Evolutionary conservation across 2,113 vertebrate species (phyloP).

Genomic region (Hystrix cristata): DNA sequence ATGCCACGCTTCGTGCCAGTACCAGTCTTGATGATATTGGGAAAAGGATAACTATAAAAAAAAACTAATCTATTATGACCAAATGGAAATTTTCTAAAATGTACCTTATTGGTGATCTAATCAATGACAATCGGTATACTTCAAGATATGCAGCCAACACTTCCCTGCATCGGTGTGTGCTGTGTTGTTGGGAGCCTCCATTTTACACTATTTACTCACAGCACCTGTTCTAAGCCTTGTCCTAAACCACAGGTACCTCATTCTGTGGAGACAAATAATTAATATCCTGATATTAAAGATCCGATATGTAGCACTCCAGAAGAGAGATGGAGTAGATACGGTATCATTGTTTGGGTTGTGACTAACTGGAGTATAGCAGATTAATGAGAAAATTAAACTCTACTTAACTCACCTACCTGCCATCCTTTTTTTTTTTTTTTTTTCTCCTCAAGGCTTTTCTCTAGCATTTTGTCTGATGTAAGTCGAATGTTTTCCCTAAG

Average conservation of each 20-base stretch:
- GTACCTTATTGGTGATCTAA: not conserved
- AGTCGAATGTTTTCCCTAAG: not conserved
- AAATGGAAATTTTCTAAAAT: not conserved
- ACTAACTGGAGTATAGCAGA: not conserved
- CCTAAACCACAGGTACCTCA: not conserved
- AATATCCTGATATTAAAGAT: not conserved
- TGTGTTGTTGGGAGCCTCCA: not conserved
- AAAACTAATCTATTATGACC: not conserved
- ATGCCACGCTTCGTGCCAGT: not conserved
- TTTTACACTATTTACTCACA: not conserved
- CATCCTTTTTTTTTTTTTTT: not conserved
- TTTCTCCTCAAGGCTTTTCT: not conserved
- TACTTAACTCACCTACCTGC: not conserved
- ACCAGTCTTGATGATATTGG: not conserved
- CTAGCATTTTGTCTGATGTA: not conserved
- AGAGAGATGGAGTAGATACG: not conserved
- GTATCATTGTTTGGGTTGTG: not conserved
- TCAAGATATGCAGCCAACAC: not conserved
- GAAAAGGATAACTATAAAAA: not conserved
- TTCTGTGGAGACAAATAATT: not conserved
- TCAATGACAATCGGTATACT: not conserved
- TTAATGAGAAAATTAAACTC: not conserved
- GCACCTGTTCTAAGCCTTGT: not conserved
- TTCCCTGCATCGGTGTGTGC: not conserved
- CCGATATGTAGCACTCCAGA: not conserved